Percentiles rank a stretch among this genome's conserved stretches.
Evolutionary conservation across 2,113 vertebrate genomes (phyloP).

Genomic region (Myrmophylax atrothorax): DNA sequence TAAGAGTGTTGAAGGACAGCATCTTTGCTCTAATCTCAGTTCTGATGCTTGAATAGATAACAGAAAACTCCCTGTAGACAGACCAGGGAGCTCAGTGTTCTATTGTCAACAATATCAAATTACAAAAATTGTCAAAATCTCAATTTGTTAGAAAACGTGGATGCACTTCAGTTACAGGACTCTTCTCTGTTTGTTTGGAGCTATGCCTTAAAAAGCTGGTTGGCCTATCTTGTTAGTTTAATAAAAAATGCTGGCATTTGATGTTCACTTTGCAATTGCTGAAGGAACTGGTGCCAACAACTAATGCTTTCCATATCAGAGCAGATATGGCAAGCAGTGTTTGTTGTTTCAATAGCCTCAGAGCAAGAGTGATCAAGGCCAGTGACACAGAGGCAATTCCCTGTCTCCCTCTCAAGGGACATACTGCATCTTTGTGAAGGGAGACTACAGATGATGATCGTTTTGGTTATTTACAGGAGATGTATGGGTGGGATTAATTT

Average conservation of each 20-base stretch:
- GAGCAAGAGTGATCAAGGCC: constrained; percentile 42
- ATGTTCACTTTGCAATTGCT: not conserved
- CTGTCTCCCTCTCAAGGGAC: not conserved
- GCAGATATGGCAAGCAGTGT: constrained; percentile 32
- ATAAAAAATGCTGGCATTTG: constrained; percentile 24
- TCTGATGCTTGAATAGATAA: constrained; percentile 5
- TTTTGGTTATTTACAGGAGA: not conserved
- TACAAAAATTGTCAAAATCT: not conserved
- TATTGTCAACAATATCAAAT: not conserved
- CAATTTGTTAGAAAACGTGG: not conserved
- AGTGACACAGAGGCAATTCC: constrained; percentile 22
- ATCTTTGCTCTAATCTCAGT: not conserved
- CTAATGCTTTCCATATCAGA: constrained; percentile 41
- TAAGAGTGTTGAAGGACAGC: not conserved
- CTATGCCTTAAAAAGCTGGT: not conserved
- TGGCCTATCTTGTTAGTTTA: not conserved
- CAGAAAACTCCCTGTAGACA: not conserved
- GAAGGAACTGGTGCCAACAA: constrained; percentile 19
- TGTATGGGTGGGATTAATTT: not conserved
- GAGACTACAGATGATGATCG: not conserved
- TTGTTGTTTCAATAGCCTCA: constrained; percentile 34
- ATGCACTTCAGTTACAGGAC: not conserved
- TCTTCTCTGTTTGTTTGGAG: not conserved
- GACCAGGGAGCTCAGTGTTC: not conserved
- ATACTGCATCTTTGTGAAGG: not conserved